phyloP scores from a whole-genome alignment of 1,140 invertebrate species.

The Berghia stephanieae region DNA sequence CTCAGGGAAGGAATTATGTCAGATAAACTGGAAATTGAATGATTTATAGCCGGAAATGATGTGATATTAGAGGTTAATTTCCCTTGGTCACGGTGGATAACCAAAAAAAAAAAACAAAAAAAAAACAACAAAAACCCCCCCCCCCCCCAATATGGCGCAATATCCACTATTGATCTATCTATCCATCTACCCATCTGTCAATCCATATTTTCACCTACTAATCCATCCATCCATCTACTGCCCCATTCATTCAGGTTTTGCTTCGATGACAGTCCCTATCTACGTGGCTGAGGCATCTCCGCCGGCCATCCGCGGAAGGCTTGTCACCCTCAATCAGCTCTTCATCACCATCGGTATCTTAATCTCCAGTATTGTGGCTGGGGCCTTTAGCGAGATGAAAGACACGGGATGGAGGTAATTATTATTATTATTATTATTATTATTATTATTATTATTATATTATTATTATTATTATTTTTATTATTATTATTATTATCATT shows the following conservation, averaged over 20 bases:
- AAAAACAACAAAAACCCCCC: background rate
- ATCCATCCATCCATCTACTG: background rate
- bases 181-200: background rate
- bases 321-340: constrained; percentile 72
- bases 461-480: no score
- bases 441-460: background rate
- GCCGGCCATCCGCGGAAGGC: constrained; percentile 68
- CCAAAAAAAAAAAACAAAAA: no score
- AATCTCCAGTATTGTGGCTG: constrained; percentile 70
- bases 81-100: no score
- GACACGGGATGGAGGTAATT: constrained; percentile 56
- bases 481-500: background rate
- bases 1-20: no score
- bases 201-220: background rate
- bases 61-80: no score
- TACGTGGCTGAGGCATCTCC: constrained; percentile 73
- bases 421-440: background rate
- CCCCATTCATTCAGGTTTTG: constrained; percentile 67
- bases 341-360: constrained; percentile 74
- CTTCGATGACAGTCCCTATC: constrained; percentile 73
- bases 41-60: no score
- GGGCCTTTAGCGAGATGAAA: constrained; percentile 66
- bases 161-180: background rate
- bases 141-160: no score
- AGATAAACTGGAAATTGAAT: no score